These are phyloP conservation scores for Meloidogyne exigua DNA, from an alignment of 1,140 invertebrate genomes.

Conservation along the genomic window DNA sequence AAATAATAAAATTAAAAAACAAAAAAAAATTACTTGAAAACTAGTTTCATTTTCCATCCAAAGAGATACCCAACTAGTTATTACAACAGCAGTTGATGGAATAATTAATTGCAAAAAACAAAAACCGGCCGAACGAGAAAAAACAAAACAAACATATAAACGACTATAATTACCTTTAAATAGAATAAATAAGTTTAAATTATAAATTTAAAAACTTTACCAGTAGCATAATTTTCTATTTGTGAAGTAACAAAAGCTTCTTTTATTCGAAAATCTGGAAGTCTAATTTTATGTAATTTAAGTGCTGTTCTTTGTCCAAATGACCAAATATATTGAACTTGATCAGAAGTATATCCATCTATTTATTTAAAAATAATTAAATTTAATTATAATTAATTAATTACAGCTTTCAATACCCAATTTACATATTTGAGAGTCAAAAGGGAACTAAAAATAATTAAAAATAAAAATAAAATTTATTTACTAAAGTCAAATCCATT, in stretches of 20 bases:
- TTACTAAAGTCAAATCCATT: constrained; percentile 86
- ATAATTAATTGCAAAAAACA: constrained; percentile 63
- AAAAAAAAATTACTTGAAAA: constrained; percentile 46
- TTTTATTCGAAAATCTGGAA: constrained; percentile 60
- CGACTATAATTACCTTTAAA: constrained; percentile 56
- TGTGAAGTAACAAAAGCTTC: constrained; percentile 63
- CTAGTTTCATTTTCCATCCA: constrained; percentile 63
- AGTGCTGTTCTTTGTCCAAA: constrained; percentile 51
- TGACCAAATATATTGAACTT: constrained; percentile 58
- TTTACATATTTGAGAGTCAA: constrained; percentile 87
- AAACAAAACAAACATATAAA: constrained; percentile 62
- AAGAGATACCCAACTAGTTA: constrained; percentile 61
- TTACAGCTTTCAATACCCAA: constrained; percentile 98
- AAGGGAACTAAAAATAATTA: constrained; percentile 71
- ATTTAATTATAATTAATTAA: constrained; percentile 65
- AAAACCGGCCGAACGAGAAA: constrained; percentile 58
- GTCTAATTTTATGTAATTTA: constrained; percentile 54
- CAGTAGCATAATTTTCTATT: constrained; percentile 55
- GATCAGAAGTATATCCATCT: constrained; percentile 63
- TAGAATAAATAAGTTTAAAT: not conserved
- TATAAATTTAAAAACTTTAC: no score
- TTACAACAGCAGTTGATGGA: constrained; percentile 63
- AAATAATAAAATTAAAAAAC: not conserved
- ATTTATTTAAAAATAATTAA: constrained; percentile 7
- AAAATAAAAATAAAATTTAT: not conserved